Evolutionary conservation across 2,797 vertebrate genomes (phyloP), one percentile per base, ranked within the genome.

Genomic region (Pipistrellus pipistrellus): DNA sequence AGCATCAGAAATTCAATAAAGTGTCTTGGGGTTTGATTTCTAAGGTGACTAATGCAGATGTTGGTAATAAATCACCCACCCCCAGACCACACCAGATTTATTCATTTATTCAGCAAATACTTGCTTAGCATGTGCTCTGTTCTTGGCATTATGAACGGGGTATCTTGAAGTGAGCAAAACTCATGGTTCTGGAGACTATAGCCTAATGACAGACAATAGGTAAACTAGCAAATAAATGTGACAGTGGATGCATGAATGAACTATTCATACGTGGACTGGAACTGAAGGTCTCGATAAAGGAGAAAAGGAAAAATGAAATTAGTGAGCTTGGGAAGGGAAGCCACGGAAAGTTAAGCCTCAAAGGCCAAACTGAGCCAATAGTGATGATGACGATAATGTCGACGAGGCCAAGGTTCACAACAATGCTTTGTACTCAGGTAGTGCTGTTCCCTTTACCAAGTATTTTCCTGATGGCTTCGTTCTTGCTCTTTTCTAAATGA

Each of bases 31-130:
- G 27, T 72, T 66, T 68, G 13, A 51, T 78, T 91, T 73, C 66
- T 72, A 78, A 88, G 48, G 44, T 88, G 21, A 73, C 55, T 91
- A 68, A 80, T 32, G 72, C 41, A 68, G 35, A 85, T 30, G 73
- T 2, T 41, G 35, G 17, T 17, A 76, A n/a, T 68, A 62, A 88
- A 30, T 62, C 30, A 71, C 10, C 75, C 30, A 35, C 68, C 75
- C 12, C 59, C 35, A 88, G 80, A 71, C 25, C 8, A 48, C 27
- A 85, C 25, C 32, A 32, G 20, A 75, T 15, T 78, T 20, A 46
- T 32, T 82, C 10, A 6, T 84, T 85, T 86, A 75, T 55, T 46
- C 6, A 38, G 25, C 35, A 90, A 86, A 71, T 71, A 44, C 30
- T 90, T 62, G 51, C 30, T 64, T 71, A 77, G 44, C 15, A 25